phyloP scores from a whole-genome alignment of 2,113 vertebrate genomes.

The Cynocephalus volans region DNA sequence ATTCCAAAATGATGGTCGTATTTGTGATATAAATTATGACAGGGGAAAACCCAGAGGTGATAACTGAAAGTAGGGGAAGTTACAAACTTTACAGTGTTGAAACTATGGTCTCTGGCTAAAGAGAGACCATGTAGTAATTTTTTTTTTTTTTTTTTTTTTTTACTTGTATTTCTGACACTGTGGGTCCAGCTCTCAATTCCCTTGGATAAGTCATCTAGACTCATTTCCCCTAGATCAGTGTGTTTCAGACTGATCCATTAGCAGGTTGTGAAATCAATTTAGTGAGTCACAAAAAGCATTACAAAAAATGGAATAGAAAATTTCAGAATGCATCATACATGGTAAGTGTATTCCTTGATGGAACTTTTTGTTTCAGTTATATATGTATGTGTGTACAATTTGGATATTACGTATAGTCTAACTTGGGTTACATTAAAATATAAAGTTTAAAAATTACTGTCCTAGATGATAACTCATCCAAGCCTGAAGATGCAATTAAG shows the following conservation, averaged over 20 bases:
- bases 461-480: background rate
- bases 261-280: background rate
- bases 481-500: conserved; percentile 26
- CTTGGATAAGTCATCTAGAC: background rate
- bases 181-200: background rate
- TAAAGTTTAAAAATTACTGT: background rate
- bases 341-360: background rate
- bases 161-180: background rate
- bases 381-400: background rate
- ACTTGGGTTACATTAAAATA: background rate
- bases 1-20: conserved; percentile 43
- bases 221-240: conserved; percentile 2
- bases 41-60: conserved; percentile 60
- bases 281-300: background rate
- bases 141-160: background rate
- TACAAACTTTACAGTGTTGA: background rate
- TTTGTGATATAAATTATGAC: background rate
- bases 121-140: background rate
- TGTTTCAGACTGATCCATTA: background rate
- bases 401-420: background rate
- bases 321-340: conserved; percentile 1
- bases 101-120: background rate
- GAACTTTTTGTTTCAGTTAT: background rate
- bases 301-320: background rate
- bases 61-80: conserved; percentile 32